phyloP scores from a whole-genome alignment of 2,888 invertebrate species.

The Synergus itoensis region DNA sequence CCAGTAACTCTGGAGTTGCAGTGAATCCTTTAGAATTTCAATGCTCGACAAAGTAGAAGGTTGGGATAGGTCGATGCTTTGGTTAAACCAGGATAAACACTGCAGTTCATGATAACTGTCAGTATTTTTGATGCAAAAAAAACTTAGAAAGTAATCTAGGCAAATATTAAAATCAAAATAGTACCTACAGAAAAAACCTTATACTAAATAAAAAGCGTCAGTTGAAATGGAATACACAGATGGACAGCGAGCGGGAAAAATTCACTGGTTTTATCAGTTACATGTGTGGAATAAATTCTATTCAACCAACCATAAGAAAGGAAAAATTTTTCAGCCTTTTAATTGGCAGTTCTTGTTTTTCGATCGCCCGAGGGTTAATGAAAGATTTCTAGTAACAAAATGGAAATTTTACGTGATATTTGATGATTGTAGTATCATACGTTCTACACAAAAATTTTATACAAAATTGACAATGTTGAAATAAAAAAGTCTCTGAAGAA shows the following conservation, averaged over 20 bases:
- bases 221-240: neutral
- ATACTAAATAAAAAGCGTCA: neutral
- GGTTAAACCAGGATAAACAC: neutral
- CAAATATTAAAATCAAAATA: neutral
- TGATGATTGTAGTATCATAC: neutral
- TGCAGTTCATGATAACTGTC: neutral
- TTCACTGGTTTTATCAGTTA: neutral
- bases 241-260: neutral
- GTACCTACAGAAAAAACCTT: neutral
- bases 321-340: neutral
- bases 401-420: neutral
- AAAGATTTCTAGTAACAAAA: neutral
- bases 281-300: neutral
- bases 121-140: neutral
- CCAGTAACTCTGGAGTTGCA: neutral
- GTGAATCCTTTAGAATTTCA: constrained; percentile 1
- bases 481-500: neutral
- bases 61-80: neutral
- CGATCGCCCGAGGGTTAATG: neutral
- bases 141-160: neutral
- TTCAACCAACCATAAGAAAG: neutral
- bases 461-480: neutral
- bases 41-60: neutral
- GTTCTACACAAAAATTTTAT: neutral
- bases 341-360: neutral